These are phyloP conservation scores for Peromyscus melanophrys DNA, from an alignment of 2,797 vertebrate genomes.

Conservation along the genomic window DNA sequence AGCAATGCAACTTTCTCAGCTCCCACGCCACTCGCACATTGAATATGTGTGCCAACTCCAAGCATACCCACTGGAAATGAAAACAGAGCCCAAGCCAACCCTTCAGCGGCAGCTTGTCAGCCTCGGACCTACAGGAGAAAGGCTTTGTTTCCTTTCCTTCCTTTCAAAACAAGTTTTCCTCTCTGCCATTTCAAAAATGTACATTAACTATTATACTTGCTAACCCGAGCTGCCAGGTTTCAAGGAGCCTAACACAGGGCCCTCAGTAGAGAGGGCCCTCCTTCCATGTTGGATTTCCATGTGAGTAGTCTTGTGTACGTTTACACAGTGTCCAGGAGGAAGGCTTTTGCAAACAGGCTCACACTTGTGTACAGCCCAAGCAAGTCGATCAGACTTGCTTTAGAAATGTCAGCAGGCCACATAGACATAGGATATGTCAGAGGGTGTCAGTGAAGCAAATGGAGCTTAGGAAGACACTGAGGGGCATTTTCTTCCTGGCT, in stretches of 20 bases:
- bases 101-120: constrained; percentile 71
- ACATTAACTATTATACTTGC: constrained; percentile 26
- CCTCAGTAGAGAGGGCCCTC: background rate
- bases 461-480: background rate
- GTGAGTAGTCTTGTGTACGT: background rate
- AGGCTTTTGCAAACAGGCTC: background rate
- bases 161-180: constrained; percentile 63
- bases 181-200: constrained; percentile 48
- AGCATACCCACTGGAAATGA: constrained; percentile 85
- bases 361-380: background rate
- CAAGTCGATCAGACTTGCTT: background rate
- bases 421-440: background rate
- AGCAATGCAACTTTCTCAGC: constrained; percentile 82
- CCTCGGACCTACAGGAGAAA: constrained; percentile 39
- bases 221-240: background rate
- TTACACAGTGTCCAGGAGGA: background rate
- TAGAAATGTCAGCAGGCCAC: background rate
- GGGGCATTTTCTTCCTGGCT: background rate
- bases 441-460: background rate
- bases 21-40: constrained; percentile 82
- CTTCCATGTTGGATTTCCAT: background rate
- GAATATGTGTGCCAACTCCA: constrained; percentile 82
- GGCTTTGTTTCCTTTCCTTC: constrained; percentile 73
- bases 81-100: constrained; percentile 85
- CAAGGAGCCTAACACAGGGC: background rate